These are phyloP conservation scores for Struthidea cinerea DNA, from an alignment of 2,113 vertebrate genomes.

Conservation along the genomic window DNA sequence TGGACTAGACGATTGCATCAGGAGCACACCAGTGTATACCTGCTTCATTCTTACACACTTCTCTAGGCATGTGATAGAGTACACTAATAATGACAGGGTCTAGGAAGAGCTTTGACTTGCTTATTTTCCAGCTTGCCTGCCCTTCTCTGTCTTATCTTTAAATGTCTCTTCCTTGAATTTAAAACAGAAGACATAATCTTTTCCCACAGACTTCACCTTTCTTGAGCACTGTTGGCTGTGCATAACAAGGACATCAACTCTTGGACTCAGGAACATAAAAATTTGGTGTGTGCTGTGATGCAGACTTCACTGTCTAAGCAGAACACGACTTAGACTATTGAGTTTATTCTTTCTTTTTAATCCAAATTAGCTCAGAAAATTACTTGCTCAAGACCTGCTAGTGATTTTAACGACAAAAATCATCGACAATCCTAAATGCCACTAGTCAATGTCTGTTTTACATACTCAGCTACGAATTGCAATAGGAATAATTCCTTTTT, in stretches of 20 bases:
- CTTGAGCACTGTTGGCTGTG: background rate
- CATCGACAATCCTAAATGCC: background rate
- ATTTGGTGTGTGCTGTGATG: background rate
- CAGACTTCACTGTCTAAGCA: background rate
- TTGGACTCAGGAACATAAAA: background rate
- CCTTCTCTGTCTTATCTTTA: background rate
- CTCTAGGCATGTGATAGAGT: background rate
- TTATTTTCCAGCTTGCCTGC: background rate
- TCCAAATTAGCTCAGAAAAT: background rate
- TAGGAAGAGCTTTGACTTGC: background rate
- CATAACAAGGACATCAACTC: accelerated
- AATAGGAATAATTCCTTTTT: background rate
- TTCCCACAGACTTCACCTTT: background rate
- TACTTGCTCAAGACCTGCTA: background rate
- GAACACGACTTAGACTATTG: background rate
- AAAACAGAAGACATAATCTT: background rate
- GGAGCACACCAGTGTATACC: background rate
- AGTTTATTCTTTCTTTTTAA: background rate
- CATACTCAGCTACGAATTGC: background rate
- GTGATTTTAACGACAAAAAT: background rate
- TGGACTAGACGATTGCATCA: background rate
- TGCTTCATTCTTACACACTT: background rate
- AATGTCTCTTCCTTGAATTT: background rate
- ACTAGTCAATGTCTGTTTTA: background rate
- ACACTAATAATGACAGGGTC: background rate